Conservation (phyloP, 2,113 vertebrate species). For the Benitochromis conjunctus region DNA sequence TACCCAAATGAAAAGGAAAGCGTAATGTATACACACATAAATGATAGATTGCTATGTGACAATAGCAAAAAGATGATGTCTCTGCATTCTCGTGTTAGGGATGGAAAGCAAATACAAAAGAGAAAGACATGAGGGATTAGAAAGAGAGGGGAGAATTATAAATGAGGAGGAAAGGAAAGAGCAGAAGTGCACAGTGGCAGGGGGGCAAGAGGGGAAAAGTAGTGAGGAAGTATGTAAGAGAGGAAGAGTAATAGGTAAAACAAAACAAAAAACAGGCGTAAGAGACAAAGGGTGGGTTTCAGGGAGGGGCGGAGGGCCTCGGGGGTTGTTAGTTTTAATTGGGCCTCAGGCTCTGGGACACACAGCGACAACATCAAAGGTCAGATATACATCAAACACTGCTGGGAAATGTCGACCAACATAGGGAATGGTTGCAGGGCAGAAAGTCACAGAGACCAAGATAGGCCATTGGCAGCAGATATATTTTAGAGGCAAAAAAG, state of each 20-base stretch:
- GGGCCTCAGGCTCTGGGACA: constrained; percentile 65
- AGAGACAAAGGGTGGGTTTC: constrained; percentile 12
- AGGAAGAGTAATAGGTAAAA: constrained; percentile 1
- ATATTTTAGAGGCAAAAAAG: background rate
- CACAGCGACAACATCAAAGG: constrained; percentile 77
- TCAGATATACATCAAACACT: constrained; percentile 79
- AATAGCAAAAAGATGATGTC: background rate
- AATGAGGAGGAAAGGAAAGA: background rate
- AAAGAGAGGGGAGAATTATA: background rate
- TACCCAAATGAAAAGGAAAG: constrained; percentile 12
- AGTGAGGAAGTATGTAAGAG: background rate
- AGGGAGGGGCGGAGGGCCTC: constrained; percentile 2
- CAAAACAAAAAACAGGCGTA: background rate
- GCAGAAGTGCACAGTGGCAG: background rate
- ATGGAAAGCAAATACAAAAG: background rate
- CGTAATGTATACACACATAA: background rate
- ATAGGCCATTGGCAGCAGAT: constrained; percentile 1
- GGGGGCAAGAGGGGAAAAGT: background rate
- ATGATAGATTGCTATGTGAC: constrained; percentile 7
- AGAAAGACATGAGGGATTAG: background rate
- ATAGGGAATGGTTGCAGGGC: constrained; percentile 30
- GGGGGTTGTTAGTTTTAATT: constrained; percentile 77
- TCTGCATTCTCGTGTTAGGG: background rate
- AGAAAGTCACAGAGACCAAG: background rate
- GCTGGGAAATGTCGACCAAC: constrained; percentile 65